Conservation (phyloP, 2,888 invertebrate species). For the Eupithecia tripunctaria region DNA sequence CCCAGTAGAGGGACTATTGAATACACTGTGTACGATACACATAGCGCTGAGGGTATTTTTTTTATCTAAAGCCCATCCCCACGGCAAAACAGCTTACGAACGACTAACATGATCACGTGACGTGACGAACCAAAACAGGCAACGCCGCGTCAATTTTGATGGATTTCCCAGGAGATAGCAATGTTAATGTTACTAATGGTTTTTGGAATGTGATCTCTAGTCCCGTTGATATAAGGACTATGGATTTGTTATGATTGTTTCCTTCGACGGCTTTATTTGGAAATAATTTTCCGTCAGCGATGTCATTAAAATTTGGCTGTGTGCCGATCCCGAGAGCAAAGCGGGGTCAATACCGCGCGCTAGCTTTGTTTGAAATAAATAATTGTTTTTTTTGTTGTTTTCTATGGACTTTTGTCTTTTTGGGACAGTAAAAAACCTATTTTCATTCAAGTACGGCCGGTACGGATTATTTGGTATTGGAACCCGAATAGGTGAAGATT, state of each 20-base stretch:
- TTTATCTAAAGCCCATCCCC: no score
- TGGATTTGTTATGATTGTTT: constrained; percentile 39
- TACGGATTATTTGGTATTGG: no score
- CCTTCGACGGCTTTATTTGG: constrained; percentile 52
- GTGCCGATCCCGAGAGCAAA: constrained; percentile 45
- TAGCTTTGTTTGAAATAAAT: background rate
- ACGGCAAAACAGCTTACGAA: background rate
- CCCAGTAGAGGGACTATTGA: no score
- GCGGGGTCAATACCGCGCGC: background rate
- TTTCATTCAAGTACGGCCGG: no score
- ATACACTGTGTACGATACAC: no score
- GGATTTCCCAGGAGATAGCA: constrained; percentile 18
- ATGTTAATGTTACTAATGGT: constrained; percentile 13
- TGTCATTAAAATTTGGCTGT: constrained; percentile 62
- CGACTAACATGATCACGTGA: constrained; percentile 3
- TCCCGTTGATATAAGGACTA: constrained; percentile 13
- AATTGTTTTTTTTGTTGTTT: background rate
- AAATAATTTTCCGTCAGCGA: constrained; percentile 54
- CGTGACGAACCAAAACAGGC: constrained; percentile 17
- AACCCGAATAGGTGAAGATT: no score
- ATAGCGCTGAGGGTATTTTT: no score
- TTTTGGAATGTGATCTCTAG: constrained; percentile 22
- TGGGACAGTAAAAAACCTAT: background rate
- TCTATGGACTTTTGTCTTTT: background rate
- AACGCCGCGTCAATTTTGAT: constrained; percentile 25